phyloP scores from a whole-genome alignment of 2,113 vertebrate genomes.

The Himantopus leucocephalus region DNA sequence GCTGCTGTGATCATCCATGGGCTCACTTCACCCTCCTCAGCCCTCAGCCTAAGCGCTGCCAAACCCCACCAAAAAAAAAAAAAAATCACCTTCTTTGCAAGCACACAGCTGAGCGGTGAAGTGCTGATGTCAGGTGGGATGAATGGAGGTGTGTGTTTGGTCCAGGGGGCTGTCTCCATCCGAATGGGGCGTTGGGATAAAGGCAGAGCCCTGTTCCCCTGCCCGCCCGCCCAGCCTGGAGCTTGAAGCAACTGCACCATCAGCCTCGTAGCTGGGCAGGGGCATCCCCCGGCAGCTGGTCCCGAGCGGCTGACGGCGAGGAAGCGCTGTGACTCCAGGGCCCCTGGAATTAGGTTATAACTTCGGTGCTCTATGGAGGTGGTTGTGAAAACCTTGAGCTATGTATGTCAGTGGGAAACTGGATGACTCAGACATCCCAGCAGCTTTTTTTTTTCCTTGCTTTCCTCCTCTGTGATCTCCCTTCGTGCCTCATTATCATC shows the following conservation, averaged over 20 bases:
- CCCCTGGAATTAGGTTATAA: background rate
- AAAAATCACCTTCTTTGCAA: background rate
- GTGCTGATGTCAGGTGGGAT: background rate
- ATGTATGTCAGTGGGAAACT: background rate
- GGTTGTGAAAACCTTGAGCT: background rate
- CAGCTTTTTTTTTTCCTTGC: background rate
- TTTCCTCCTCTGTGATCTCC: background rate
- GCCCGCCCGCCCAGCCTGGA: background rate
- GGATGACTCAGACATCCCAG: background rate
- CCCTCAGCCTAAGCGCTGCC: background rate
- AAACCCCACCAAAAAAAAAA: background rate
- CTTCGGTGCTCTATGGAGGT: background rate
- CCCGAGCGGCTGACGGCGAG: accelerated
- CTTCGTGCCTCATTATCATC: background rate
- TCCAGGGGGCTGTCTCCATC: background rate
- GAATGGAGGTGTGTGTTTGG: background rate
- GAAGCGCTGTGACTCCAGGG: background rate
- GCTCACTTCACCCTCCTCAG: background rate
- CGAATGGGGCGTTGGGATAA: accelerated
- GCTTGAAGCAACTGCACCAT: background rate
- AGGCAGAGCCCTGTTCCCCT: background rate
- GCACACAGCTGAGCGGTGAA: accelerated
- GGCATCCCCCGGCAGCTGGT: background rate
- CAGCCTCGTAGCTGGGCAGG: accelerated
- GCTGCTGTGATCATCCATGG: background rate